Evolutionary conservation across 2,113 vertebrate genomes (phyloP).

Genomic region (Pseudonaja textilis): DNA sequence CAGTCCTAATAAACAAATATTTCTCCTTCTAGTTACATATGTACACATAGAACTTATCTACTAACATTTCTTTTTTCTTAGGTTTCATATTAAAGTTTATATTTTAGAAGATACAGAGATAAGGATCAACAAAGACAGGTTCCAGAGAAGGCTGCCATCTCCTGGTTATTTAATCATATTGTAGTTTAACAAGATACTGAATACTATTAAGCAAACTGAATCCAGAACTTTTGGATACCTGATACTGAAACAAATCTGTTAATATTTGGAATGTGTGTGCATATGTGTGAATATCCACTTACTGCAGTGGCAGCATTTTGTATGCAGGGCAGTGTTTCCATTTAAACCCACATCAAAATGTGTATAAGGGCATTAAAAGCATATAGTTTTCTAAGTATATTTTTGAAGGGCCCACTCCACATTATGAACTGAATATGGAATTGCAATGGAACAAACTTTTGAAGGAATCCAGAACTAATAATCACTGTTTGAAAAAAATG

Average conservation of each 20-base stretch:
- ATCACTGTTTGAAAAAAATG: no score
- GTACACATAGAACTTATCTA: background rate
- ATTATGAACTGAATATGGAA: background rate
- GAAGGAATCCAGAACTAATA: no score
- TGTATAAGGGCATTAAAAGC: background rate
- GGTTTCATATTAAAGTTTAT: background rate
- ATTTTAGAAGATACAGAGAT: slow-evolving; percentile 12
- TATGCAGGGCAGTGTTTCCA: background rate
- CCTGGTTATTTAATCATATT: slow-evolving; percentile 36
- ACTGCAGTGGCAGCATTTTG: background rate
- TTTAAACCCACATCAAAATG: background rate
- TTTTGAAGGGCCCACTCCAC: background rate
- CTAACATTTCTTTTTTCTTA: background rate
- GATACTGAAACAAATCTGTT: background rate
- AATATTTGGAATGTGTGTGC: background rate
- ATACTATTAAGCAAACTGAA: background rate
- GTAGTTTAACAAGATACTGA: background rate
- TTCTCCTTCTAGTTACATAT: background rate
- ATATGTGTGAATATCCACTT: background rate
- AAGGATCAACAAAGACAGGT: slow-evolving; percentile 12
- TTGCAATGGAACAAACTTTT: no score
- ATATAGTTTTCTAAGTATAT: background rate
- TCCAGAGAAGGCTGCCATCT: slow-evolving; percentile 58
- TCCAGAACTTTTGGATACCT: background rate
- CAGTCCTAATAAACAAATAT: background rate